phyloP scores from a whole-genome alignment of 2,797 vertebrate genomes.

The Cossypha dichroa region DNA sequence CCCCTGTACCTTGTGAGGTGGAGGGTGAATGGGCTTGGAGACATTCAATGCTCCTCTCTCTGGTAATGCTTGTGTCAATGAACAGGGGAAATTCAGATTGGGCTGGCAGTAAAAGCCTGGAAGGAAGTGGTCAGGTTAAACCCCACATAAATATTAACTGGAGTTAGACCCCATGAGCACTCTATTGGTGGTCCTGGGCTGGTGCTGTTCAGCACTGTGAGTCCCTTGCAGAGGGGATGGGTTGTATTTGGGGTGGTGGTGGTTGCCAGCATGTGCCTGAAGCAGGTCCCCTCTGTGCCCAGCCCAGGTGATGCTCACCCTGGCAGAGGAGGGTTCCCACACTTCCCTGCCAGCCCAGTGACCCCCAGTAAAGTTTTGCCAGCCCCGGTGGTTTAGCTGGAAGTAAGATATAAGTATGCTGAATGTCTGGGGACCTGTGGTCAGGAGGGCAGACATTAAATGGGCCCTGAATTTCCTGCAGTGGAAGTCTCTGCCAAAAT shows the following conservation, averaged over 20 bases:
- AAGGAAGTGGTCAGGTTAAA: background rate
- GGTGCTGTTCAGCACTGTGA: background rate
- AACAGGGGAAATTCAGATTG: background rate
- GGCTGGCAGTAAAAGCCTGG: background rate
- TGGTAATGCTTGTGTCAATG: background rate
- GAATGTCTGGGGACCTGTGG: accelerated
- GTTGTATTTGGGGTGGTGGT: background rate
- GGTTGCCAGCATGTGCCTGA: background rate
- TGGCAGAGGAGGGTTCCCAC: background rate
- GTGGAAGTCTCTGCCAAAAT: background rate
- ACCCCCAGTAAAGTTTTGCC: background rate
- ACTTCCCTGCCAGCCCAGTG: background rate
- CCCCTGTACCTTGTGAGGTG: slow-evolving; percentile 25
- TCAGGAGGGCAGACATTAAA: background rate
- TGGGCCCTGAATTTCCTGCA: background rate
- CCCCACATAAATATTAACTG: background rate
- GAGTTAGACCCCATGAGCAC: background rate
- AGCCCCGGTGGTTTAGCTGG: background rate
- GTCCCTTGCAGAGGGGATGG: accelerated
- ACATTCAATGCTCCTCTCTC: background rate
- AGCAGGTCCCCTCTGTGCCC: accelerated
- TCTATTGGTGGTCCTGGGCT: background rate
- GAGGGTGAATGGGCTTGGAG: background rate
- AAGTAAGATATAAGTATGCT: background rate
- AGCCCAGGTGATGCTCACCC: background rate